Percentiles rank a stretch among this genome's conserved stretches.
Conservation (phyloP, 1,140 invertebrate genomes). For the Drosophila gunungcola region DNA sequence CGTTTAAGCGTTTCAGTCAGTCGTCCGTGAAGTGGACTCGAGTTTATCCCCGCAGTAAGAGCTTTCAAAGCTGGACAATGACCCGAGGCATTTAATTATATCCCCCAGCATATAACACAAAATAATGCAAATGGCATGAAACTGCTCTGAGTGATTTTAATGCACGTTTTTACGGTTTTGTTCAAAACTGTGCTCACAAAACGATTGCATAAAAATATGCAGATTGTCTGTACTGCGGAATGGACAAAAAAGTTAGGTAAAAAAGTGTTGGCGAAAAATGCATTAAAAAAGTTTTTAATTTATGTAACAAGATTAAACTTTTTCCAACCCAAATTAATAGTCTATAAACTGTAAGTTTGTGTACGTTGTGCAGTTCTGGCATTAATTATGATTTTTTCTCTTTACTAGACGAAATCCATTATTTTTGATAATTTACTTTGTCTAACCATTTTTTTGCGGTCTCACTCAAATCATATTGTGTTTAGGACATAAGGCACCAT, state of each 20-base stretch:
- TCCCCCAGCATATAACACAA: conserved; percentile 7
- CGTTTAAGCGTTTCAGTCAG: conserved; percentile 55
- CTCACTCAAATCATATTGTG: conserved; percentile 12
- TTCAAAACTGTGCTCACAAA: not conserved
- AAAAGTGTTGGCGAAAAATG: not conserved
- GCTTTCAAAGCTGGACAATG: conserved; percentile 47
- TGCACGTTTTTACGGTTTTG: conserved; percentile 6
- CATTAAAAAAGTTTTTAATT: conserved; percentile 14
- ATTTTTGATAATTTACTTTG: conserved; percentile 35
- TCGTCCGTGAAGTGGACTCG: conserved; percentile 47
- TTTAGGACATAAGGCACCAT: conserved; percentile 13
- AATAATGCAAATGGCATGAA: not conserved
- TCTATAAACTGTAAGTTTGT: conserved; percentile 20
- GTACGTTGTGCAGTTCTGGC: conserved; percentile 5
- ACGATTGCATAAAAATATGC: conserved; percentile 21
- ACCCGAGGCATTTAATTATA: conserved; percentile 43
- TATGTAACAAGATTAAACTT: conserved; percentile 40
- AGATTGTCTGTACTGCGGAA: not conserved
- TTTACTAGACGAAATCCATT: conserved; percentile 1
- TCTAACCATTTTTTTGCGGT: conserved; percentile 13
- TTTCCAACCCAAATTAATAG: conserved; percentile 33
- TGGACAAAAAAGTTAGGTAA: conserved; percentile 2
- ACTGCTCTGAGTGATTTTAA: conserved; percentile 9
- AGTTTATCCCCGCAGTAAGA: conserved; percentile 26
- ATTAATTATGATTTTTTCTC: conserved; percentile 22